Conservation (phyloP, 2,797 vertebrate genomes). For the Mus minutoides region DNA sequence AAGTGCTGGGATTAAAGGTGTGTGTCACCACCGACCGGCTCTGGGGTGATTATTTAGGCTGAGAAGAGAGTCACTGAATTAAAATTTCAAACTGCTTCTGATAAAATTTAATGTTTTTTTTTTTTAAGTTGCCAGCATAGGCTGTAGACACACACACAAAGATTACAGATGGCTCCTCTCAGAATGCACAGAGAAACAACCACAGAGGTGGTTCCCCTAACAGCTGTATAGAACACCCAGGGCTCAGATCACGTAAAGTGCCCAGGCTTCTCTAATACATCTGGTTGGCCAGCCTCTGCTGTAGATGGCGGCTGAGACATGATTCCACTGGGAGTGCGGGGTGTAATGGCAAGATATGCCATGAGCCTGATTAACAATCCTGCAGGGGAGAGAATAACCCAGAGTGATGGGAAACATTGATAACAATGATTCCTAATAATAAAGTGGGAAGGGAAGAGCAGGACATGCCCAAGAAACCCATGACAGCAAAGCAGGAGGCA, state of each 20-base stretch:
- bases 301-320: fast-evolving
- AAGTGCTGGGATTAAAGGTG: too few relatives aligned
- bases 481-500: background rate
- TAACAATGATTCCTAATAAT: background rate
- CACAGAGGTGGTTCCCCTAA: background rate
- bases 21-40: too few relatives aligned
- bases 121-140: background rate
- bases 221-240: background rate
- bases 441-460: background rate
- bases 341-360: background rate
- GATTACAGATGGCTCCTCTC: background rate
- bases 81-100: slow-evolving; percentile 17
- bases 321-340: background rate
- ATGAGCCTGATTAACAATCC: background rate
- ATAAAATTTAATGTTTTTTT: slow-evolving; percentile 19
- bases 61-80: background rate
- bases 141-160: background rate
- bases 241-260: background rate
- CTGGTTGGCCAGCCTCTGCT: background rate
- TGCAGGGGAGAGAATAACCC: background rate
- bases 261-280: background rate
- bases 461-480: background rate
- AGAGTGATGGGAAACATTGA: background rate
- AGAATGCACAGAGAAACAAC: background rate
- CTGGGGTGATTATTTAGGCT: background rate